Conservation (phyloP, 2,113 vertebrate genomes). For the rat (Rattus norvegicus) region GRCr8 NC_086027.1:53770501-53771000, state of each 20-base stretch:
- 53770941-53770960: neutral
- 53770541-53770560: neutral
- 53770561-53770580: neutral
- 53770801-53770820: neutral
- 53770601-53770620: neutral
- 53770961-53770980: neutral
- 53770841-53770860: neutral
- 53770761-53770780: too few species aligned
- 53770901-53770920: neutral
- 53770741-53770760: too few species aligned
- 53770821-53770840: neutral
- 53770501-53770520: neutral
- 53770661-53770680: constrained; percentile 1
- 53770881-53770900: neutral
- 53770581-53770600: neutral
- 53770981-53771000: neutral
- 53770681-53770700: neutral
- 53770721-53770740: too few species aligned
- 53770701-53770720: too few species aligned
- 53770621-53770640: neutral
- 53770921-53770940: neutral
- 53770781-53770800: too few species aligned
- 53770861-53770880: neutral
- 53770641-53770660: neutral
- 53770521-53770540: neutral